phyloP scores from a whole-genome alignment of 2,113 vertebrate genomes.

The Nycticebus coucang region DNA sequence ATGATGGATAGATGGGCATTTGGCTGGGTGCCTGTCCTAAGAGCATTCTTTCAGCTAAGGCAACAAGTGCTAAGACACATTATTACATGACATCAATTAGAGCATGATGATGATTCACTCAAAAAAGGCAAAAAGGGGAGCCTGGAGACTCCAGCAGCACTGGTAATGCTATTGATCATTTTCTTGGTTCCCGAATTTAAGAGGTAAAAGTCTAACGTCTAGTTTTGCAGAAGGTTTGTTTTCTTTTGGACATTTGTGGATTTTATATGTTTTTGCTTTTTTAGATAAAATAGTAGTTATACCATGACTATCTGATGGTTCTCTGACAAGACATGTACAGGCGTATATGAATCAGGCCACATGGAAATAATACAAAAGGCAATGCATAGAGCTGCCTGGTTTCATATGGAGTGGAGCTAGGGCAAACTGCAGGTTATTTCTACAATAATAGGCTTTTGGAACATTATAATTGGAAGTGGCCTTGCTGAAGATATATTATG shows the following conservation, averaged over 20 bases:
- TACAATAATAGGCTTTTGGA: neutral
- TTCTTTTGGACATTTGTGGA: neutral
- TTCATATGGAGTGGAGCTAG: neutral
- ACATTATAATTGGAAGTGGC: neutral
- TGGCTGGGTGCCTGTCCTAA: neutral
- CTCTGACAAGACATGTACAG: neutral
- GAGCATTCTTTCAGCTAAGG: neutral
- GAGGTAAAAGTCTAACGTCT: neutral
- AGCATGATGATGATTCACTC: neutral
- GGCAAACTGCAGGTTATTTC: neutral
- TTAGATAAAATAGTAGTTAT: neutral
- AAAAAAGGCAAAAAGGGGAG: neutral
- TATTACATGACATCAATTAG: neutral
- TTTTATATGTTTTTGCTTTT: neutral
- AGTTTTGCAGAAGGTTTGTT: neutral
- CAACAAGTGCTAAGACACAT: neutral
- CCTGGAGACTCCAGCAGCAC: too few species aligned
- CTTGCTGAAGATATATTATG: neutral
- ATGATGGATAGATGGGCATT: neutral
- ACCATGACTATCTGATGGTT: neutral
- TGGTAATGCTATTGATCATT: neutral
- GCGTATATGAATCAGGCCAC: neutral
- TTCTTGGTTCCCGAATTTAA: conserved; percentile 28
- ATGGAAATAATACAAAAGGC: neutral
- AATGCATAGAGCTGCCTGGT: too few species aligned